Evolutionary conservation across 2,888 invertebrate species (phyloP), one percentile per base, ranked within the genome.

Genomic region (Torymus texanus): DNA sequence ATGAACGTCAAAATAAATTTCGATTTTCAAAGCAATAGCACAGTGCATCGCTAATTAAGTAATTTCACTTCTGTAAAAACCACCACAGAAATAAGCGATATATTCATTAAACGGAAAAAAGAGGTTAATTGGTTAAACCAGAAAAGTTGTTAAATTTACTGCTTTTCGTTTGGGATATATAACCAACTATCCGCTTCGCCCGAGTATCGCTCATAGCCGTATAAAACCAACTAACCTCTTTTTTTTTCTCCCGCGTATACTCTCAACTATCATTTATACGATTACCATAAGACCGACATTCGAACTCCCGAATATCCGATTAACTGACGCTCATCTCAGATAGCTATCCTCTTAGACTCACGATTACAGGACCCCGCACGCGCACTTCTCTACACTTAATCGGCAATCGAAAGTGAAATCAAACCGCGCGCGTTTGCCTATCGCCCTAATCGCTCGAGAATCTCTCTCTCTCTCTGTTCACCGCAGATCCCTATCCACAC

Each of bases 141-240:
- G 61, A 53, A 51, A 71, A 75, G 55, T 66, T 59, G 11, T 71
- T 75, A 74, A 75, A 79, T 66, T 75, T 75, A 79, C 14, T 51
- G 72, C 71, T 41, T 62, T 75, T 61, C 72, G 66, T 62, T 72
- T 67, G 61, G 67, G 71, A 71, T 21, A 71, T 21, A 71, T 62
- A 75, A 65, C 61, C 41, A 67, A 71, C 50, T 59, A 78, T 65
- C 21, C 29, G 55, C 58, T 68, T 62, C 18, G 63, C n/a, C 21
- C 70, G n/a, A 62, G 50, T 24, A 50, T 66, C 66, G 41, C 41
- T 41, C 41, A 8, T 41, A 41, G 10, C 41, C 41, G 59, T 58
- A 66, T 41, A 67, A 79, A 72, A 53, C 79, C 75, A 72, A 76
- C 79, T 80, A 80, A 80, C 79, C 79, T 68, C 66, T 72, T 79